Conservation (phyloP, 2,797 vertebrate species). For the Peromyscus aztecus region DNA sequence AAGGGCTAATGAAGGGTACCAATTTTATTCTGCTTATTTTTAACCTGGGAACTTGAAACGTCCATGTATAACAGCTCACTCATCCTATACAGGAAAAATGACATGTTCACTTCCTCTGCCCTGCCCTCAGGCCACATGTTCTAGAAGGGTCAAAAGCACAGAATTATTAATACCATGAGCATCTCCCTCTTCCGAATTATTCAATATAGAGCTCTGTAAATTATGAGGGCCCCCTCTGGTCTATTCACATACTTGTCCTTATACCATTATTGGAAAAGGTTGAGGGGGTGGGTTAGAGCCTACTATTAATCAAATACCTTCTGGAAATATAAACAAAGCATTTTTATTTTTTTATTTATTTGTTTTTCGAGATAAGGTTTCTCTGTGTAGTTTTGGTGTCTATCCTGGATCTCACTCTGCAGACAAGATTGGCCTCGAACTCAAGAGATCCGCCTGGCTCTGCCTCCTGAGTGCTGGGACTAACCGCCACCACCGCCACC, state of each 20-base stretch:
- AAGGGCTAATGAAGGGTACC: conserved; percentile 9
- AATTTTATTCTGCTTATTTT: neutral
- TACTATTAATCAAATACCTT: neutral
- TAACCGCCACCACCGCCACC: no score
- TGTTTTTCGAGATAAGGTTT: no score
- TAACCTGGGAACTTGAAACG: neutral
- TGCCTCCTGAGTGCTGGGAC: no score
- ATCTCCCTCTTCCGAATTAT: conserved; percentile 25
- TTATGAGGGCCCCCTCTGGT: neutral
- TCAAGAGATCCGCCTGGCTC: no score
- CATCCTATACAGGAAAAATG: neutral
- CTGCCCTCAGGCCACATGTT: neutral
- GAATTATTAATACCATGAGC: neutral
- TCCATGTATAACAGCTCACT: neutral
- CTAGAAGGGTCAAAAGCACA: neutral
- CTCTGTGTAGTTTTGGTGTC: no score
- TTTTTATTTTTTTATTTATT: neutral
- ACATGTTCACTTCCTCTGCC: neutral
- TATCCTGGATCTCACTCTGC: no score
- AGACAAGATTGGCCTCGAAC: no score
- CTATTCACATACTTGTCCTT: conserved; percentile 10
- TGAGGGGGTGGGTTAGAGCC: neutral
- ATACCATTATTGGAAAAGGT: neutral
- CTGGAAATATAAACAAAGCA: conserved; percentile 3
- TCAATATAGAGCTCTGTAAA: neutral